Conservation (phyloP, 1,140 invertebrate genomes). For the Bacillus rossius region DNA sequence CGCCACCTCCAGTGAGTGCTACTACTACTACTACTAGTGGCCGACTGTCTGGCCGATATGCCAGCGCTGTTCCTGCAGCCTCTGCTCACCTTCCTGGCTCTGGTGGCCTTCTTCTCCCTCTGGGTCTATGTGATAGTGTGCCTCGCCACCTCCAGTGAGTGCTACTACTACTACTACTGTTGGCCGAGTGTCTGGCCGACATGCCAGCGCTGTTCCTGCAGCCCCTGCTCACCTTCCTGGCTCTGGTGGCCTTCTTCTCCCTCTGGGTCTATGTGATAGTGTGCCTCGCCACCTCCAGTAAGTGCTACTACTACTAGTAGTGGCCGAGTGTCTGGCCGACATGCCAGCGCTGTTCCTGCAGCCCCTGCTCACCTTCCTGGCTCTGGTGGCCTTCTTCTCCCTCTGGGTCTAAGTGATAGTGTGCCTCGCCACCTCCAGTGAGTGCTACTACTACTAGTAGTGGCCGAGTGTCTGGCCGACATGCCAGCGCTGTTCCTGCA, state of each 20-base stretch:
- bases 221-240: constrained; percentile 78
- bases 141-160: constrained; percentile 65
- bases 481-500: constrained; percentile 84
- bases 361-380: constrained; percentile 78
- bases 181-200: no score
- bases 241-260: constrained; percentile 69
- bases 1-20: constrained; percentile 64
- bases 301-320: no score
- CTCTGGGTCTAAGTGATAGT: constrained; percentile 81
- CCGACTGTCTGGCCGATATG: no score
- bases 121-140: constrained; percentile 76
- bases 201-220: constrained; percentile 84
- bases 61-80: constrained; percentile 86
- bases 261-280: constrained; percentile 81
- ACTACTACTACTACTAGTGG: no score
- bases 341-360: constrained; percentile 84
- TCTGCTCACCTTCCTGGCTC: constrained; percentile 72
- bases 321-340: no score
- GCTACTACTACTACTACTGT: no score
- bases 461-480: no score
- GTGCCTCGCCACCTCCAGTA: constrained; percentile 63
- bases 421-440: constrained; percentile 63
- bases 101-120: constrained; percentile 74
- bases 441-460: no score
- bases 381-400: constrained; percentile 69